Evolutionary conservation across 2,888 invertebrate genomes (phyloP), one percentile per base, ranked within the genome.

Genomic region (Galerucella calmariensis): DNA sequence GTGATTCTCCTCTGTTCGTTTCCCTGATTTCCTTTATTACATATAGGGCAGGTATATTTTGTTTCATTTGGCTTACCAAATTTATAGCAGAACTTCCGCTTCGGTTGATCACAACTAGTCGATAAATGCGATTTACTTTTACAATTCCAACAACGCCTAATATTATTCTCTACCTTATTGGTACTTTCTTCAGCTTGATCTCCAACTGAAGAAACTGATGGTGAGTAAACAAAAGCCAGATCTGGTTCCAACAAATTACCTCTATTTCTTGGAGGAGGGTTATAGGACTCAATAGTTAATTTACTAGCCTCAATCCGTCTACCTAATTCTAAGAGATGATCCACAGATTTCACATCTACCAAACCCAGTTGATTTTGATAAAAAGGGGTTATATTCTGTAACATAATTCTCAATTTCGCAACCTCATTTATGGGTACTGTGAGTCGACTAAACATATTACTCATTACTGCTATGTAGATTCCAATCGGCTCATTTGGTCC

Each of bases 381-480:
- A 35, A 77, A 77, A 75, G 78, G 20, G 72, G 20, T 53, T 14
- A 78, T 72, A 72, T 79, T 79, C 12, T 73, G 53, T 48, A 75
- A 61, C 67, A 78, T 59, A 44, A 79, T 72, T 63, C 61, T 71
- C 44, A 79, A 58, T 70, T 75, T 74, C 14, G 65, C 46, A 44
- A 44, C 61, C 41, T 77, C 75, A n/a, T 65, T 51, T 48, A 73
- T 72, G 8, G 63, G 65, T n/a, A 59, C 71, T 1, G 67, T 75
- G 24, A 82, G 56, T 12, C 80, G 24, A 14, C 72, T 67, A 68
- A 81, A 82, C 16, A 80, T 65, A 46, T 68, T 74, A 1, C 62
- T 69, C 80, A 81, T 81, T 14, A 67, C 75, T 8, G 82, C 80
- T 6, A 83, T 59, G 69, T 81, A 82, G 6, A 79, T 73, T 16